Base-by-base conservation (phyloP, 2,888 invertebrate species). In the Atethmia centrago region DNA sequence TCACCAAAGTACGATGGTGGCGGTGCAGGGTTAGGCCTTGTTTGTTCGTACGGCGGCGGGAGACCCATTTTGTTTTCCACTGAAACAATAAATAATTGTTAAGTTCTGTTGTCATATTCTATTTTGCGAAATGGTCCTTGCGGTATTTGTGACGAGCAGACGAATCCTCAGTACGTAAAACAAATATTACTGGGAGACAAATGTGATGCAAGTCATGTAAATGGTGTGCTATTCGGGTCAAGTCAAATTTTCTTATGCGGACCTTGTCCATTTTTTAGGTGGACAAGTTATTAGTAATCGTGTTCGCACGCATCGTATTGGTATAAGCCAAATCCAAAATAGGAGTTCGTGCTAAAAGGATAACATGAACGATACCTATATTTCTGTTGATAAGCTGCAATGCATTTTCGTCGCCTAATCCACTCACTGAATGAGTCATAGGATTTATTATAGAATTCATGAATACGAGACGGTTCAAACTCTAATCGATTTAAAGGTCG, bases 1-100 rank as follows among this genome's bases (percentile, higher is more conserved):
- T 93, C 92, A 0, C 95, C 96, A 79, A 95, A 95, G 87, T 96
- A 96, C 1, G 95, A 94, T 0, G 95, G 96, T 2, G 96, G 96
- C 3, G 96, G 95, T 4, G 92, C 93, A 9, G 94, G 94, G 77
- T 93, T 94, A 0, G 94, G 90, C 16, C 92, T 88, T n/a, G 90
- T 85, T 69, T 93, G 93, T 78, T 95, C 94, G 83, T 96, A 95
- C 2, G 96, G 95, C 7, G 96, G 96, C 0, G 96, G 96, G 3
- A 96, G 87, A 21, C 96, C 96, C 94, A 96, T 95, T 89, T 96
- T 96, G 77, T 96, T 96, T 89, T 96, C 96, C 96, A 96, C 96
- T 96, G 93, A 71, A 95, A 94, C 70, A 25, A 40, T 40, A 12
- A 7, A 9, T 12, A 58, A 69, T 65, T 47, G 16, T 45, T 31